Conservation (phyloP, 64 coral and sea anemone genomes). For the Montipora capricornis region DNA sequence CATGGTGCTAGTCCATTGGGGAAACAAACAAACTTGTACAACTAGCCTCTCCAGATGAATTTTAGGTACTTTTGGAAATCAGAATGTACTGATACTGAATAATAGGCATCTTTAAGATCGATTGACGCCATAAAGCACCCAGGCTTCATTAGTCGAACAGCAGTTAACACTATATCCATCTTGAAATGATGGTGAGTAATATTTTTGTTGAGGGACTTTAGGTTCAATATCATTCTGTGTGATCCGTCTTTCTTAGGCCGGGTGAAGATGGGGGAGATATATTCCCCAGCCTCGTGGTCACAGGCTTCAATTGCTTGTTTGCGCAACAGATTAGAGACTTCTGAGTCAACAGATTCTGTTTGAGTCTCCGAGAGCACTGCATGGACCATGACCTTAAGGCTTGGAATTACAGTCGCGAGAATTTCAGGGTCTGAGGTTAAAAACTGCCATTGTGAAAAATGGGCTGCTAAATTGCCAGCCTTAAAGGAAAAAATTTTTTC, state of each 20-base stretch:
- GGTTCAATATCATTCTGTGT: slow-evolving; percentile 12
- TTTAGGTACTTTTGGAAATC: no score
- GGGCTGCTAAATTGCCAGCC: slow-evolving; percentile 30
- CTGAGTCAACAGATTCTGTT: slow-evolving; percentile 47
- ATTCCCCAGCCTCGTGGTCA: no score
- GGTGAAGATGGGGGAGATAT: no score
- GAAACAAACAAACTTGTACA: no score
- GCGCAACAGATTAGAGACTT: not conserved
- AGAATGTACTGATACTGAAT: not conserved
- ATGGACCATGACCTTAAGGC: not conserved
- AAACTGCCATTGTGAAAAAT: slow-evolving; percentile 17
- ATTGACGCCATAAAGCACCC: slow-evolving; percentile 17
- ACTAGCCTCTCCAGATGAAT: no score
- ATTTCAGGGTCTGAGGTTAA: slow-evolving; percentile 70
- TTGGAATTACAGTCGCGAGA: slow-evolving; percentile 44
- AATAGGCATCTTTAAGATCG: slow-evolving; percentile 2
- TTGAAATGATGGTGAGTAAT: slow-evolving; percentile 52
- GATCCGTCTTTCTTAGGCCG: not conserved
- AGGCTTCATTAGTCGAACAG: slow-evolving; percentile 18
- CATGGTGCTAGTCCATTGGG: no score
- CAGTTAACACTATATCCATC: slow-evolving; percentile 23
- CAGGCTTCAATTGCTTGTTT: no score
- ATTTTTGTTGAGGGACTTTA: slow-evolving; percentile 42
- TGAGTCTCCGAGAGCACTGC: slow-evolving; percentile 42
- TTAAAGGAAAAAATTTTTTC: slow-evolving; percentile 18